phyloP scores from a whole-genome alignment of 1,140 invertebrate genomes.

The Bicyclus anynana region DNA sequence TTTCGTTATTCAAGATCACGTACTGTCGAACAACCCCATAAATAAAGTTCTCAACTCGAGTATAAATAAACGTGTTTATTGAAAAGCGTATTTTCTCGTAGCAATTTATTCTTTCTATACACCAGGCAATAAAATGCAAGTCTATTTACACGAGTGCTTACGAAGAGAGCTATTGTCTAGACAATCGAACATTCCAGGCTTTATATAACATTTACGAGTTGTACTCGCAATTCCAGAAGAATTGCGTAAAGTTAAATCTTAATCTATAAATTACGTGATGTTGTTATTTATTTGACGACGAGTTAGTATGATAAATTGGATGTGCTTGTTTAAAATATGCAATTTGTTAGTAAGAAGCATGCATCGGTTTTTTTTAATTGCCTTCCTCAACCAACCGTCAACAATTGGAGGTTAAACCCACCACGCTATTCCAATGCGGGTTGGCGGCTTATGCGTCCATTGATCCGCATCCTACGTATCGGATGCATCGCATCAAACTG shows the following conservation, averaged over 20 bases:
- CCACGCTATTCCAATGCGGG: too few relatives aligned
- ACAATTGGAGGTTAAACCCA: too few relatives aligned
- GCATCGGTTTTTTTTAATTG: too few relatives aligned
- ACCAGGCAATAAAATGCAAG: background rate
- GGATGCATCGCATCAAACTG: too few relatives aligned
- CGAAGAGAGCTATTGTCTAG: constrained; percentile 8
- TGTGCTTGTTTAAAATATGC: too few relatives aligned
- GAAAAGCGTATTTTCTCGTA: constrained; percentile 4
- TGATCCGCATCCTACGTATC: too few relatives aligned
- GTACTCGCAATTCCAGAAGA: background rate
- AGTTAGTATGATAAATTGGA: background rate
- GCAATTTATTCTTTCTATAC: constrained; percentile 3
- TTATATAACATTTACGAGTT: constrained; percentile 1
- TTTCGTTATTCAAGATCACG: background rate
- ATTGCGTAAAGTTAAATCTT: background rate
- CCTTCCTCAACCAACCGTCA: too few relatives aligned
- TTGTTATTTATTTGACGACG: background rate
- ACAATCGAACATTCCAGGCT: constrained; percentile 10
- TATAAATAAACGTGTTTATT: background rate
- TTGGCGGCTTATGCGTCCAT: too few relatives aligned
- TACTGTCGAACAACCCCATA: background rate
- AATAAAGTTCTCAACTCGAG: background rate
- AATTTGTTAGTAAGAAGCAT: background rate
- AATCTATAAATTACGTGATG: background rate
- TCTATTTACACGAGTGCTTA: constrained; percentile 1